Evolutionary conservation across 2,888 invertebrate genomes (phyloP), one percentile per base, ranked within the genome.

Genomic region (Acrocyrtus sp.): DNA sequence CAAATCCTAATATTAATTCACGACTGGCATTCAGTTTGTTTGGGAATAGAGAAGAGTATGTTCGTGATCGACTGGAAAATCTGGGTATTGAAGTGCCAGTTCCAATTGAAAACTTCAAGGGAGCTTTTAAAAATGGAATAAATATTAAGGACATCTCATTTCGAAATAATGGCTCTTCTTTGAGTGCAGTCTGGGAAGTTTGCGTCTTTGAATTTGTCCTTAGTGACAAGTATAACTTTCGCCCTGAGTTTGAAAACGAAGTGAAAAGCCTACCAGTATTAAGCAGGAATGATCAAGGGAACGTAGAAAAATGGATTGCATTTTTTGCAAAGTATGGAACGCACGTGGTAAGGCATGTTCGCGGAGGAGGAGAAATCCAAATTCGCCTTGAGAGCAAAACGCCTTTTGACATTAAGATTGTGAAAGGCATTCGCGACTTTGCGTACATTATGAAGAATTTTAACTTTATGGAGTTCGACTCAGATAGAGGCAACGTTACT

Each of bases 271-370:
- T 76, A 0, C 43, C 61, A 0, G 21, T 15, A 1, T 72, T 53
- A 12, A 70, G 74, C 45, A 43, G 41, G 10, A 41, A 17, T 8
- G 69, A 75, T 21, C 19, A 51, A 12, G 66, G 50, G 3, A 56
- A n/a, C 6, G 58, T 74, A 1, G 51, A 70, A 21, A 39, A 15
- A 22, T 76, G 76, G 76, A 60, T 54, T 1, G 3, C 34, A 2
- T 76, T 73, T 50, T 76, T 76, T 17, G 29, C 56, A 10, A 50
- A 69, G 10, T 76, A 61, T 66, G 76, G 76, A 10, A 76, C 76
- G 41, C 76, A 76, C 39, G 66, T 76, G 0, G 73, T 76, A 0
- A 54, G 34, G 8, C 69, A 72, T 0, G 41, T 26, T 0, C 26
- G 69, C 48, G 76, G 76, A n/a, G 76, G 76, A 1, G 76, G 76